Base-by-base conservation (phyloP, 1,140 invertebrate genomes). In the Nomia melanderi region DNA sequence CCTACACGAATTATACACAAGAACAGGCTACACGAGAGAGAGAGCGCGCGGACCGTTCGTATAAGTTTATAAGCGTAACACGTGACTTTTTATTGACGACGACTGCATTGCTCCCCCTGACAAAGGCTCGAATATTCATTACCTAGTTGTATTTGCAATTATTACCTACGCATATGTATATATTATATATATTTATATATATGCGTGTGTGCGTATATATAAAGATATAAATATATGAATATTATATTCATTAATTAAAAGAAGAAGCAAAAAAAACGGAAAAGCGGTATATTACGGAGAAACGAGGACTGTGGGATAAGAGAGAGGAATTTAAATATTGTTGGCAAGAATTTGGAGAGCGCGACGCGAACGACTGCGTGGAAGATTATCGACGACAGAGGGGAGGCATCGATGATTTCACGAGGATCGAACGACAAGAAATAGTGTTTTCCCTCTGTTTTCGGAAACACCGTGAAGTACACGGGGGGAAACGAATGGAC, bases 41-140 rank as follows among this genome's bases (percentile, higher is more conserved):
- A 8, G 73, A 50, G 59, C 23, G 31, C 14, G n/a, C n/a, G n/a
- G n/a, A n/a, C 9, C 41, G 56, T 17, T 11, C 69, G 53, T 67
- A 77, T 81, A 83, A 62, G 56, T 76, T 53, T 84, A 83, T 44
- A 79, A 36, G 77, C 69, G 39, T 77, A 79, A 72, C 79, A 67
- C 76, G 75, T 81, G 77, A 84, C 71, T 83, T 87, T 67, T 86
- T 88, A 88, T 88, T 82, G 84, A 89, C 66, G 87, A 88, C 87
- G 86, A 89, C 87, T 89, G 85, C 83, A 86, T 88, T 87, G 79
- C 81, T 88, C 87, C 85, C 82, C 85, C 73, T 87, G 83, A 90
- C 86, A 88, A 91, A 91, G 82, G 87, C 88, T 91, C 84, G 86
- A 88, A 89, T 88, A 88, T 88, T 88, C 85, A 88, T 86, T 88